These are phyloP conservation scores for Drosophila littoralis DNA, from an alignment of 1,140 invertebrate genomes.

Conservation along the genomic window DNA sequence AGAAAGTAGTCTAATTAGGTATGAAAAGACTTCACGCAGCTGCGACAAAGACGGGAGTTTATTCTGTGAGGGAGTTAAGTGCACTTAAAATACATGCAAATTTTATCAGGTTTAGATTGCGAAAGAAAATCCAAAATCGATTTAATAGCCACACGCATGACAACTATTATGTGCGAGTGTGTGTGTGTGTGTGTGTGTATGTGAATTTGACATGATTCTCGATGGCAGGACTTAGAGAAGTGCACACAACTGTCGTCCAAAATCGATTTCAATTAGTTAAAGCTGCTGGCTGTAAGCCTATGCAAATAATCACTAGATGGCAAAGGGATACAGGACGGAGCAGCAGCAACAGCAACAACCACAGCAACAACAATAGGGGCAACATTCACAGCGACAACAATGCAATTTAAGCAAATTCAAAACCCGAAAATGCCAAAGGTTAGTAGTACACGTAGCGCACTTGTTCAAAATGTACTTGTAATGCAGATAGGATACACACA, in stretches of 20 bases:
- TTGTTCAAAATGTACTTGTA: slow-evolving; percentile 58
- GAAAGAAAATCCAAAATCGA: slow-evolving; percentile 57
- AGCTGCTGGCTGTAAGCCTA: slow-evolving; percentile 58
- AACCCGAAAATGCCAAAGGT: slow-evolving; percentile 69
- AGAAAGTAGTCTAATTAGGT: slow-evolving; percentile 47
- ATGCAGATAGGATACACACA: slow-evolving; percentile 48
- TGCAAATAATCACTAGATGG: slow-evolving; percentile 70
- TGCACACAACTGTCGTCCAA: slow-evolving; percentile 36
- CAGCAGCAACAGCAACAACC: slow-evolving; percentile 17
- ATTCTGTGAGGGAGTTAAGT: slow-evolving; percentile 40
- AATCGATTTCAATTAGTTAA: slow-evolving; percentile 79
- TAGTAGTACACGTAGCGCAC: slow-evolving; percentile 58
- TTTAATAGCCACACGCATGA: slow-evolving; percentile 54
- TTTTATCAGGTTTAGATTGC: slow-evolving; percentile 48
- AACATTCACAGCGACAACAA: slow-evolving; percentile 60
- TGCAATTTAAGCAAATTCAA: slow-evolving; percentile 76
- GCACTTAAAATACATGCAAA: slow-evolving; percentile 58
- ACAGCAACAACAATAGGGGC: slow-evolving; percentile 11
- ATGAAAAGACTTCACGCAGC: slow-evolving; percentile 48
- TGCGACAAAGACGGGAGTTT: slow-evolving; percentile 9
- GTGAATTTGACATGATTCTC: slow-evolving; percentile 10
- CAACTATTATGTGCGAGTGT: slow-evolving; percentile 26
- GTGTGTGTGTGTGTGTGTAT: slow-evolving; percentile 2
- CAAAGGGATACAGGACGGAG: slow-evolving; percentile 43
- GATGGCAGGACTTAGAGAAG: slow-evolving; percentile 24